A percentile compares a stretch with the other conserved stretches of the same genome.
phyloP scores from a whole-genome alignment of 2,888 invertebrate species.

The Folsomia candida region DNA sequence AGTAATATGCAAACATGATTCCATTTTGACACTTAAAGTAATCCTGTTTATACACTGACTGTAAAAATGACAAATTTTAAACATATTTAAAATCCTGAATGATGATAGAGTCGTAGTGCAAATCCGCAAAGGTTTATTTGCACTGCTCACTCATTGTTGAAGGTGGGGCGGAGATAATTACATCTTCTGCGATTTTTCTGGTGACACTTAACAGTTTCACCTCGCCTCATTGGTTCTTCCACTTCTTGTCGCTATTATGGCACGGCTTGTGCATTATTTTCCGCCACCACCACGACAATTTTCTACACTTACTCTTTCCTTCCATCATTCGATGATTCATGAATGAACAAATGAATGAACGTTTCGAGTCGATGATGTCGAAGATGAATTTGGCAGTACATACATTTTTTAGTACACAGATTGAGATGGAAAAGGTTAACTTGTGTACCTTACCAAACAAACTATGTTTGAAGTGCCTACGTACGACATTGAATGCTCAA shows the following conservation, averaged over 20 bases:
- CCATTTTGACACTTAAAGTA: not conserved
- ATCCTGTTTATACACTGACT: not conserved
- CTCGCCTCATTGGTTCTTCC: conserved; percentile 34
- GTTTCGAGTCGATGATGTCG: too few relatives aligned
- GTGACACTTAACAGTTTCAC: not conserved
- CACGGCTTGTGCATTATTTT: too few relatives aligned
- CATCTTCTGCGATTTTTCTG: not conserved
- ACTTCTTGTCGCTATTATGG: conserved; percentile 11
- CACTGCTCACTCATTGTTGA: not conserved
- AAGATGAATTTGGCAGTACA: too few relatives aligned
- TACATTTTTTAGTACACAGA: too few relatives aligned
- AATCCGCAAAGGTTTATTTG: not conserved
- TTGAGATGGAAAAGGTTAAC: too few relatives aligned
- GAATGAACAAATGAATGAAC: too few relatives aligned
- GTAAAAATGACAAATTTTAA: not conserved
- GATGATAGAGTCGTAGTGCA: not conserved
- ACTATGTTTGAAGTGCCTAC: too few relatives aligned
- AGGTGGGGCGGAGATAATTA: not conserved
- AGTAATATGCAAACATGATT: not conserved
- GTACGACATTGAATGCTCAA: too few relatives aligned
- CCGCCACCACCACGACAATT: too few relatives aligned
- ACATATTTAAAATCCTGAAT: not conserved
- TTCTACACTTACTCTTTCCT: too few relatives aligned
- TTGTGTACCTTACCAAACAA: too few relatives aligned
- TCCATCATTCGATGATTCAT: too few relatives aligned